Evolutionary conservation across 53 echinoderm and acorn worm species (phyloP).

Genomic region (Glandiceps talaboti): DNA sequence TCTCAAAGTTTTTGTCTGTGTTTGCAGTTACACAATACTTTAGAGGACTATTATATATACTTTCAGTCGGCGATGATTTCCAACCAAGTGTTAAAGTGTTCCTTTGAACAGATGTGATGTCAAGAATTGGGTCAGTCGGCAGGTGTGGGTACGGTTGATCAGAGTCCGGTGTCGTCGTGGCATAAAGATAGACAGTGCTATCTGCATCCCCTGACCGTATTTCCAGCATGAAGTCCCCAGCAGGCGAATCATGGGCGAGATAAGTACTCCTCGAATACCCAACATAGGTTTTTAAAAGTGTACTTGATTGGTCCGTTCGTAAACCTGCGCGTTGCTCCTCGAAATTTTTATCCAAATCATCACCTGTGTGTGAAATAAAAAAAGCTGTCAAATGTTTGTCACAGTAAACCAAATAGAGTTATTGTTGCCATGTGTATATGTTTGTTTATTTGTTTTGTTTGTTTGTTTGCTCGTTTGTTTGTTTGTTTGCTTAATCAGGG

Average conservation of each 20-base stretch:
- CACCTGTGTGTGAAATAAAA: conserved; percentile 31
- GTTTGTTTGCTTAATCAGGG: no score
- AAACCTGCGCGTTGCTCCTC: conserved; percentile 71
- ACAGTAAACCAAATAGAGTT: no score
- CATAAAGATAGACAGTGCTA: conserved; percentile 53
- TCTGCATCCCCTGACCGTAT: conserved; percentile 45
- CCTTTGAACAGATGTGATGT: conserved; percentile 65
- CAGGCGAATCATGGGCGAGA: conserved; percentile 67
- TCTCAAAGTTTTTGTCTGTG: conserved; percentile 61
- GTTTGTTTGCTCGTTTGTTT: no score
- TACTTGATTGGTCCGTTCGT: conserved; percentile 32
- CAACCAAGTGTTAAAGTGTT: conserved; percentile 73
- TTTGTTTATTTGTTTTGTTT: no score
- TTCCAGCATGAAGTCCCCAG: conserved; percentile 70
- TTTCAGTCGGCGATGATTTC: conserved; percentile 82
- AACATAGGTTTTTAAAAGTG: conserved; percentile 52
- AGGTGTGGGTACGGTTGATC: conserved; percentile 80
- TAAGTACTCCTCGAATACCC: conserved; percentile 63
- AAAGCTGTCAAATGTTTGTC: no score
- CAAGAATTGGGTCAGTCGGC: conserved; percentile 75
- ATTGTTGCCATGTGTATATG: no score
- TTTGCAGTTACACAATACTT: conserved; percentile 81
- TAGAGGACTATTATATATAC: conserved; percentile 50
- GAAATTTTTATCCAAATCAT: conserved; percentile 43
- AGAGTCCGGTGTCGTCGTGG: conserved; percentile 83